These are phyloP conservation scores for Cyclargus thomasi DNA, from an alignment of 1,140 invertebrate species.

Conservation along the genomic window DNA sequence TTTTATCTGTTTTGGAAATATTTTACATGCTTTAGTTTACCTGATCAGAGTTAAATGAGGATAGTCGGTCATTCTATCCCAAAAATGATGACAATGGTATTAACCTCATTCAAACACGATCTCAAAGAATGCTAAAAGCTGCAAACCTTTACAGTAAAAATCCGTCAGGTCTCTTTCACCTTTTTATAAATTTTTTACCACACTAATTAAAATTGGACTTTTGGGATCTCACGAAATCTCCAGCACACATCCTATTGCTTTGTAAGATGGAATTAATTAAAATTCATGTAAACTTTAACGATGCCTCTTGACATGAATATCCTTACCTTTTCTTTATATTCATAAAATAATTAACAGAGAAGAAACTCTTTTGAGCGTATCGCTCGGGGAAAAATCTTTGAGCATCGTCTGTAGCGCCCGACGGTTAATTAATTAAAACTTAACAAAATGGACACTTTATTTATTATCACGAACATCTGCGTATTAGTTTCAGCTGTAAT, in stretches of 20 bases:
- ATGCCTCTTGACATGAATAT: constrained; percentile 16
- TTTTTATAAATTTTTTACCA: too few species aligned
- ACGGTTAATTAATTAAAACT: constrained; percentile 40
- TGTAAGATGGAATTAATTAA: constrained; percentile 15
- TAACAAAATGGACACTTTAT: constrained; percentile 35
- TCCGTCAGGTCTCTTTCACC: too few species aligned
- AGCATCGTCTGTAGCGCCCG: constrained; percentile 14
- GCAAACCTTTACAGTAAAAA: too few species aligned
- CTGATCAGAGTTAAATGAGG: too few species aligned
- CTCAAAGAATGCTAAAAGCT: too few species aligned
- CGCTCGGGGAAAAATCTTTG: constrained; percentile 25
- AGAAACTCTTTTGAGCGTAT: constrained; percentile 27
- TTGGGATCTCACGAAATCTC: neutral
- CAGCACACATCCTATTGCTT: neutral
- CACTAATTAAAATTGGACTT: too few species aligned
- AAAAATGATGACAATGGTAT: too few species aligned
- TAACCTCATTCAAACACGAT: too few species aligned
- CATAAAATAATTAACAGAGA: constrained; percentile 26
- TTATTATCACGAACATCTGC: constrained; percentile 30
- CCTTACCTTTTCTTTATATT: constrained; percentile 14
- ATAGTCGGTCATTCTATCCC: too few species aligned
- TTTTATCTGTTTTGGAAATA: too few species aligned
- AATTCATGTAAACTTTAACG: constrained; percentile 11
- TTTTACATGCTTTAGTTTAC: too few species aligned
- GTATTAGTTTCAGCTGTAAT: constrained; percentile 14